A percentile compares a stretch with the other conserved stretches of the same genome.
Conservation (phyloP, 2,113 vertebrate genomes). For the Chloroceryle aenea region DNA sequence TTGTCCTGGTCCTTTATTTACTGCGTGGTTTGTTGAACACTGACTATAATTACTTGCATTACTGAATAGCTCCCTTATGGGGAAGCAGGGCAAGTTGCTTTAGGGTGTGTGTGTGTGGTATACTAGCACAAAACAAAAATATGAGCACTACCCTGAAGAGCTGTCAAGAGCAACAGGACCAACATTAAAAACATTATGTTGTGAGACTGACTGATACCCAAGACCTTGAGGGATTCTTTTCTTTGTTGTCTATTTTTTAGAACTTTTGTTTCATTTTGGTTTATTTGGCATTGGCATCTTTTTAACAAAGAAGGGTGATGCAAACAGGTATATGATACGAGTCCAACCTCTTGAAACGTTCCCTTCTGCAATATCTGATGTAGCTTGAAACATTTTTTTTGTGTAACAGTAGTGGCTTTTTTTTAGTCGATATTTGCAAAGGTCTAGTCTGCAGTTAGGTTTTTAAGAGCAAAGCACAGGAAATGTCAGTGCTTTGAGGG, state of each 20-base stretch:
- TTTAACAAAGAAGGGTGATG: not conserved
- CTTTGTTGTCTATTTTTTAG: not conserved
- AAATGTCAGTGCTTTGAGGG: not conserved
- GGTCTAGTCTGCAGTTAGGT: not conserved
- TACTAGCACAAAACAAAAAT: not conserved
- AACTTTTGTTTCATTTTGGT: no score
- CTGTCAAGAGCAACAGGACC: not conserved
- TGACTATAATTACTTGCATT: not conserved
- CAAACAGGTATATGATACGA: not conserved
- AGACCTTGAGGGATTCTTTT: rapidly evolving
- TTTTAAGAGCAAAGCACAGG: not conserved
- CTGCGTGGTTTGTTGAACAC: not conserved
- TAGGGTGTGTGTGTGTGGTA: not conserved
- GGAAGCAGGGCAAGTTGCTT: not conserved
- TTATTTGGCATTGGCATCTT: not conserved
- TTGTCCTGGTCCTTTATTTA: not conserved
- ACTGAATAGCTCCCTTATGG: not conserved
- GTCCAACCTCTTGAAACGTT: not conserved
- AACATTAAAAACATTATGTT: not conserved
- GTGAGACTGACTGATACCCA: not conserved
- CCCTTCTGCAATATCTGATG: not conserved
- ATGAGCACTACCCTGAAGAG: rapidly evolving
- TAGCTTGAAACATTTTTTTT: not conserved
- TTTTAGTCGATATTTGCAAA: not conserved
- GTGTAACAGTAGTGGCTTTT: not conserved